A percentile compares a stretch with the other conserved stretches of the same genome.
phyloP scores from a whole-genome alignment of 2,797 vertebrate species.

The Paratrypauchen microcephalus region DNA sequence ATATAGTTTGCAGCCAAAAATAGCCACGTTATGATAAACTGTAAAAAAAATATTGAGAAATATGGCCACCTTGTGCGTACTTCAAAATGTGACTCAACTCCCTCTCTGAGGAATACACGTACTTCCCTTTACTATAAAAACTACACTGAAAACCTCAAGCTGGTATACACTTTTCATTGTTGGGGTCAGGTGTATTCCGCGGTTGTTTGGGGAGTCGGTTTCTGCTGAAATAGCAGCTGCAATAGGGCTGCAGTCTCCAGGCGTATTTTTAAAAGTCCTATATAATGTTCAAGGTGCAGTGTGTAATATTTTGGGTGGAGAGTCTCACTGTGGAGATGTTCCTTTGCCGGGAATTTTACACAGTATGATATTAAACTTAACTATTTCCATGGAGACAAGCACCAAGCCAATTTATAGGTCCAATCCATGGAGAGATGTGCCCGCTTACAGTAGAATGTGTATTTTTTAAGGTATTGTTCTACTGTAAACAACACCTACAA shows the following conservation, averaged over 20 bases:
- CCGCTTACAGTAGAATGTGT: too few relatives aligned
- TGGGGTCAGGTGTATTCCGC: conserved; percentile 77
- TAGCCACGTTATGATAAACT: background rate
- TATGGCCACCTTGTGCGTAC: conserved; percentile 45
- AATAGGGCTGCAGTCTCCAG: conserved; percentile 55
- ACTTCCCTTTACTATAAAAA: conserved; percentile 14
- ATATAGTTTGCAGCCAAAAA: background rate
- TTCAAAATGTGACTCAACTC: conserved; percentile 56
- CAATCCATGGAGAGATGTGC: too few relatives aligned
- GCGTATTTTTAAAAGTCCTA: conserved; percentile 7
- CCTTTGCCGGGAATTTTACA: too few relatives aligned
- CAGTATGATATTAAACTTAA: too few relatives aligned
- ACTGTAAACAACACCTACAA: too few relatives aligned
- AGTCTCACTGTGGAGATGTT: too few relatives aligned
- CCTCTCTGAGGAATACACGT: conserved; percentile 29
- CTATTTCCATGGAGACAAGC: too few relatives aligned
- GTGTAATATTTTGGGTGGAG: too few relatives aligned
- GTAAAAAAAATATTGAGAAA: conserved; percentile 21
- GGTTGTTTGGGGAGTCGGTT: conserved; percentile 75
- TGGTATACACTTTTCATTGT: conserved; percentile 72
- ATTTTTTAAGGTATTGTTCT: too few relatives aligned
- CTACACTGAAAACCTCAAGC: conserved; percentile 4
- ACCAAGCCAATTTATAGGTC: too few relatives aligned
- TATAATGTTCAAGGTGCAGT: too few relatives aligned
- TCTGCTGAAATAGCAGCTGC: conserved; percentile 76